A percentile compares a stretch with the other conserved stretches of the same genome.
Conservation (phyloP, 2,113 vertebrate genomes). For the Noctilio leporinus region DNA sequence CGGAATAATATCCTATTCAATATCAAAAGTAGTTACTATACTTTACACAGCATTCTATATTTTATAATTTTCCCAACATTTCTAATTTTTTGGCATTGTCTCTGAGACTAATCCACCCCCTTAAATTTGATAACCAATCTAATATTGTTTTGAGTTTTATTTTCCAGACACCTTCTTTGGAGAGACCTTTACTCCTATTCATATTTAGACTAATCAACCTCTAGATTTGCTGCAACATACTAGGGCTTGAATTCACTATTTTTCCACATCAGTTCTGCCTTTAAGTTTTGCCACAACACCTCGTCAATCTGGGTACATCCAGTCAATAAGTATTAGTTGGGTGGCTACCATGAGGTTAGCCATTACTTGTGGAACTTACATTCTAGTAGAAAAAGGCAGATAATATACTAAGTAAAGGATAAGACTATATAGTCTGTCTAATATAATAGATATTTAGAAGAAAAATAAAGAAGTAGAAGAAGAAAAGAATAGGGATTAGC, state of each 20-base stretch:
- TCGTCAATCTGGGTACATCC: neutral
- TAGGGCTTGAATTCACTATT: neutral
- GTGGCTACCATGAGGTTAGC: neutral
- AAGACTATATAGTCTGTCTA: neutral
- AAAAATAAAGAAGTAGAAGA: neutral
- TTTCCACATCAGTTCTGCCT: neutral
- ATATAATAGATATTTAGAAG: neutral
- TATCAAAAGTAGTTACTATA: neutral
- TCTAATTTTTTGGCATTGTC: neutral
- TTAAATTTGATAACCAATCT: neutral
- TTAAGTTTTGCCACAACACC: neutral
- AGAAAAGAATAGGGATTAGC: neutral
- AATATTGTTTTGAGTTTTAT: neutral
- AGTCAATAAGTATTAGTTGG: neutral
- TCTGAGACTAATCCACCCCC: neutral
- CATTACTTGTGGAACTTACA: neutral
- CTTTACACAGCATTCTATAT: neutral
- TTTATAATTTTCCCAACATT: neutral
- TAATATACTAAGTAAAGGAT: neutral
- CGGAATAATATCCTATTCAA: neutral
- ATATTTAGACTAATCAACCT: neutral
- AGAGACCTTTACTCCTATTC: neutral
- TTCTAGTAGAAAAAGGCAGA: neutral
- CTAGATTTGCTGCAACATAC: neutral
- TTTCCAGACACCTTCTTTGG: neutral